These are phyloP conservation scores for Chionis minor DNA, from an alignment of 2,113 vertebrate genomes.

Conservation along the genomic window DNA sequence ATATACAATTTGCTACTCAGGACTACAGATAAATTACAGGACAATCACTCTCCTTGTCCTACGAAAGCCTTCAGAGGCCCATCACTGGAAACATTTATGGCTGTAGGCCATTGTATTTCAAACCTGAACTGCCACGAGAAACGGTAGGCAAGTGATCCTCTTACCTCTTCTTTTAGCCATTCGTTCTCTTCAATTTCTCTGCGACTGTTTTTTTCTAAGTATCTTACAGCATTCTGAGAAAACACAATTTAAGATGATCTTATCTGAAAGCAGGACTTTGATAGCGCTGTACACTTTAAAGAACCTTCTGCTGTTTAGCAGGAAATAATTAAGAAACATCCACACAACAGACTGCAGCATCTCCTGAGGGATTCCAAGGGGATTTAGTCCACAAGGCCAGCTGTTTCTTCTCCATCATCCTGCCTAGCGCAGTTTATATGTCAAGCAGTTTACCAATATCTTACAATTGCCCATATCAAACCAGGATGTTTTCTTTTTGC, in stretches of 20 bases:
- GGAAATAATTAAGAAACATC: conserved; percentile 20
- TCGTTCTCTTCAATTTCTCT: conserved; percentile 77
- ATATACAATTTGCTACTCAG: background rate
- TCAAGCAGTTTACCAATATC: background rate
- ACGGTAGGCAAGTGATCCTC: background rate
- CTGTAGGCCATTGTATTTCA: background rate
- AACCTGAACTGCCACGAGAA: background rate
- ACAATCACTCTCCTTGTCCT: background rate
- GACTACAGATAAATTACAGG: background rate
- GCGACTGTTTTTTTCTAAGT: conserved; percentile 67
- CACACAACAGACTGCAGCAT: background rate
- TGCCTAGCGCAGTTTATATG: background rate
- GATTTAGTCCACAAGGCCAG: conserved; percentile 18
- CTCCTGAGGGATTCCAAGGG: background rate
- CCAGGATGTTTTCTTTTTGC: background rate
- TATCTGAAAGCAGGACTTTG: background rate
- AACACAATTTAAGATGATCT: conserved; percentile 38
- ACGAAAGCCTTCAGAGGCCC: background rate
- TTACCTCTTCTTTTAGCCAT: conserved; percentile 82
- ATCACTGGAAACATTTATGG: background rate
- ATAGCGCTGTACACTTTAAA: background rate
- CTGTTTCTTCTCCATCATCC: conserved; percentile 12
- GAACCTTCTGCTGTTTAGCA: background rate
- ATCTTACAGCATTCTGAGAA: conserved; percentile 72
- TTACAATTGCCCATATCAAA: conserved; percentile 12